phyloP scores from a whole-genome alignment of 1,140 invertebrate species.

The Wiebesia pumilae region DNA sequence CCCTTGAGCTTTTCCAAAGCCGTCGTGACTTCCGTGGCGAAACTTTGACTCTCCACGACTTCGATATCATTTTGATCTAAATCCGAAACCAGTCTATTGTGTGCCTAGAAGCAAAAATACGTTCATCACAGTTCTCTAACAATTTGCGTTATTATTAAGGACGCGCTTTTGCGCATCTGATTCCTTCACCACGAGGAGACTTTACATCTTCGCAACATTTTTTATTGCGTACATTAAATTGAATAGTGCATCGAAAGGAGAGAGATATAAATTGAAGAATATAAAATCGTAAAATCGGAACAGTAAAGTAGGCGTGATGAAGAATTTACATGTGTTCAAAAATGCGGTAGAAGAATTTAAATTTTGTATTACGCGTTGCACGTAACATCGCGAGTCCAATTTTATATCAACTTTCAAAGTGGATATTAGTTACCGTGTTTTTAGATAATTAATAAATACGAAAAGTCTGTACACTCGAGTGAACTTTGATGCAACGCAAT shows the following conservation, averaged over 20 bases:
- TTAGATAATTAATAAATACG: background rate
- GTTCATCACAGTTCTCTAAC: background rate
- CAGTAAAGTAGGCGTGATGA: background rate
- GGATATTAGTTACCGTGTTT: background rate
- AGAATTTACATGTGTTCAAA: background rate
- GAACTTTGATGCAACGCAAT: background rate
- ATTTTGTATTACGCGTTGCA: background rate
- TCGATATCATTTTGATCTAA: conserved; percentile 88
- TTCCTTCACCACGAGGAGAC: background rate
- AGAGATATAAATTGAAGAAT: background rate
- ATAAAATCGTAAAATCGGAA: background rate
- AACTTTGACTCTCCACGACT: conserved; percentile 93
- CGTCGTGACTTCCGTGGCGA: conserved; percentile 91
- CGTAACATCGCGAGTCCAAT: background rate
- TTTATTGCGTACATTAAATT: background rate
- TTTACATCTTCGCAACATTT: background rate
- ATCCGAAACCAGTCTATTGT: conserved; percentile 92
- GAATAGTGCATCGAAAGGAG: background rate
- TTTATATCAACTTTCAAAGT: background rate
- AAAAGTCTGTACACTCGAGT: background rate
- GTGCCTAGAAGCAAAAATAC: conserved; percentile 79
- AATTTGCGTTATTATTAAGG: background rate
- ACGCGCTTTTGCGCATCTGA: background rate
- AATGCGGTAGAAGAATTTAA: background rate
- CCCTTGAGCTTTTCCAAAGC: conserved; percentile 91